These are phyloP conservation scores for Drosophila erecta DNA, from an alignment of 1,140 invertebrate species.

Conservation along the genomic window DNA sequence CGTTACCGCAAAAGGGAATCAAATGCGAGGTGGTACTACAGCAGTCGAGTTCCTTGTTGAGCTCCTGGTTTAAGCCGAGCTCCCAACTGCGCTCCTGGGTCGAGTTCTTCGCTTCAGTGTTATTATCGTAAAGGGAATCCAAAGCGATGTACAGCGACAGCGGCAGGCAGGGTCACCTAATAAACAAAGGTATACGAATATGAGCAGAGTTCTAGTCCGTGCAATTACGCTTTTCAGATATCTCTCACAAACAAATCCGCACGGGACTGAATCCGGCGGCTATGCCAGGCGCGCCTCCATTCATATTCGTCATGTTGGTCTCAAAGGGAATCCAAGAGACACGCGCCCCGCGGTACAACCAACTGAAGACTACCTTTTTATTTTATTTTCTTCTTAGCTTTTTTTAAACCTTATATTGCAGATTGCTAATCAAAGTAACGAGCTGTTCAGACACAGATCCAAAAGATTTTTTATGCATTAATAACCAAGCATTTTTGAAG, in stretches of 20 bases:
- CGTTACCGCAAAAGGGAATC: conserved; percentile 77
- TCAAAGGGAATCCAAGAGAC: conserved; percentile 83
- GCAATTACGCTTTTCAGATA: conserved; percentile 35
- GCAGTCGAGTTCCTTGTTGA: conserved; percentile 50
- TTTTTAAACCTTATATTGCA: conserved; percentile 38
- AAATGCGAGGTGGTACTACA: conserved; percentile 78
- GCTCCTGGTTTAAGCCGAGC: conserved; percentile 41
- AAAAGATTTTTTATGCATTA: conserved; percentile 2
- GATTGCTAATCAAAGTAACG: conserved; percentile 8
- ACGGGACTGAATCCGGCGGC: conserved; percentile 23
- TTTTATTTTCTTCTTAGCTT: conserved; percentile 16
- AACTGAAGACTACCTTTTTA: conserved; percentile 11
- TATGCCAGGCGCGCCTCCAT: conserved; percentile 8
- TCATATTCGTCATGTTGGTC: conserved; percentile 48
- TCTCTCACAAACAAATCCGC: background rate
- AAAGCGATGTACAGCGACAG: conserved; percentile 73
- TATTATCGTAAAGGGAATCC: conserved; percentile 72
- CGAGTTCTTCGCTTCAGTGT: conserved; percentile 23
- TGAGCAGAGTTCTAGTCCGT: conserved; percentile 18
- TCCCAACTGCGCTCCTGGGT: conserved; percentile 12
- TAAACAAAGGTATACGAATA: conserved; percentile 18
- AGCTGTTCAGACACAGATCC: background rate
- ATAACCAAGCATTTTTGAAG: background rate
- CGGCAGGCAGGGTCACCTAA: conserved; percentile 54
- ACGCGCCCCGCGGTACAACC: conserved; percentile 64